Conservation (phyloP, 2,888 invertebrate genomes). For the Brassicogethes aeneus region DNA sequence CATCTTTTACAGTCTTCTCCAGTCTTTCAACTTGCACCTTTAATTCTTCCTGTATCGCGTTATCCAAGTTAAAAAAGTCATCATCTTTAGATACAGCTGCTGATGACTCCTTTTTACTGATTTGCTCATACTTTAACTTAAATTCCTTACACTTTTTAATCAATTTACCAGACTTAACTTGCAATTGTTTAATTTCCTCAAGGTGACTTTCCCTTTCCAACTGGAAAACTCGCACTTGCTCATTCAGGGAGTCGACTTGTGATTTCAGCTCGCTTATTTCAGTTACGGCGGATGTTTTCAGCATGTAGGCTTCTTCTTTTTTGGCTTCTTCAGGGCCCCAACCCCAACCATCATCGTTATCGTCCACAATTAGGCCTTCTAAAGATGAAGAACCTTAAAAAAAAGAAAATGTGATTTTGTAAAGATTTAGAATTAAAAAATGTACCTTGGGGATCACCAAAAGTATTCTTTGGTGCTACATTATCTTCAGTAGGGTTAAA, state of each 20-base stretch:
- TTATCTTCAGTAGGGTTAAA: conserved; percentile 23
- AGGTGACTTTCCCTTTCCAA: conserved; percentile 48
- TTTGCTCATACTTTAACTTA: conserved; percentile 57
- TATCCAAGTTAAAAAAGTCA: conserved; percentile 57
- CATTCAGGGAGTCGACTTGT: conserved; percentile 46
- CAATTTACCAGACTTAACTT: conserved; percentile 67
- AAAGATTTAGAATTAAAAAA: conserved; percentile 20
- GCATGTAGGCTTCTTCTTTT: conserved; percentile 37
- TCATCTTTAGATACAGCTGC: conserved; percentile 31
- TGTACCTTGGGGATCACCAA: neutral
- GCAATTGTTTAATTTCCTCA: conserved; percentile 54
- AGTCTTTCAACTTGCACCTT: conserved; percentile 55
- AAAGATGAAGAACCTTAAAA: neutral
- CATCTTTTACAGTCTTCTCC: conserved; percentile 56
- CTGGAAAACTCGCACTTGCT: conserved; percentile 50
- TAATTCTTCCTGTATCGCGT: conserved; percentile 75
- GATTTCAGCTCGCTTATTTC: conserved; percentile 10
- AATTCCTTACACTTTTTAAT: conserved; percentile 78
- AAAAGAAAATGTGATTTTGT: neutral
- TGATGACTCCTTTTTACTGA: conserved; percentile 44
- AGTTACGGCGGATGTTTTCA: conserved; percentile 11
- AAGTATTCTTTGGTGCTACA: conserved; percentile 11
- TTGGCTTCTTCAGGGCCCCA: conserved; percentile 48
- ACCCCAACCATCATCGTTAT: conserved; percentile 54
- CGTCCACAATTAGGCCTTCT: conserved; percentile 11